phyloP scores from a whole-genome alignment of 2,797 vertebrate species.

The Notamacropus eugenii region DNA sequence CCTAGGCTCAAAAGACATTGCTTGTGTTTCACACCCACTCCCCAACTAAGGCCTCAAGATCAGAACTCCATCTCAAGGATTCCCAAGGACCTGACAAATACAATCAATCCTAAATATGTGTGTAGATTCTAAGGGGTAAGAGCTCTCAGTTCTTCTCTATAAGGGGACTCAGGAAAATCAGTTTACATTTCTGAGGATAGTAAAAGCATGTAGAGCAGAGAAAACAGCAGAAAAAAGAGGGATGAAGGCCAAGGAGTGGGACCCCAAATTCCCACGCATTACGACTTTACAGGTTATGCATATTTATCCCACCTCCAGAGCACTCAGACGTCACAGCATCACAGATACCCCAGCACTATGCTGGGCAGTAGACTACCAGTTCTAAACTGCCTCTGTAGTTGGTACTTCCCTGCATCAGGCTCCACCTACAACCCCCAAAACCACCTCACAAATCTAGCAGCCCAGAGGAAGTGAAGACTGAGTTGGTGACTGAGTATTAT shows the following conservation, averaged over 20 bases:
- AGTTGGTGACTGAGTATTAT: not conserved
- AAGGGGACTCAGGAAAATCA: not conserved
- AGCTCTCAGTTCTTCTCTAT: not conserved
- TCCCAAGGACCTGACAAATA: not conserved
- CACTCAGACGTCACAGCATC: not conserved
- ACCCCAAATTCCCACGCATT: not conserved
- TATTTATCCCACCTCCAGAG: not conserved
- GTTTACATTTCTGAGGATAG: not conserved
- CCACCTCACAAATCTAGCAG: not conserved
- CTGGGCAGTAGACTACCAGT: not conserved
- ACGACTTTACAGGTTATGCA: not conserved
- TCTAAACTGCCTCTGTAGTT: not conserved
- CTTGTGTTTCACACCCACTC: not conserved
- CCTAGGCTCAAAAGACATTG: not conserved
- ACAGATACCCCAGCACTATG: not conserved
- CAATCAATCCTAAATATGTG: not conserved
- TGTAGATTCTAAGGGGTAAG: not conserved
- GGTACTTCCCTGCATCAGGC: not conserved
- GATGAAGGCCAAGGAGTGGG: not conserved
- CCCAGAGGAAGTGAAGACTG: conserved; percentile 36
- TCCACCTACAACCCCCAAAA: conserved; percentile 41
- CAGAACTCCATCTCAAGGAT: not conserved
- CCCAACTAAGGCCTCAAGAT: not conserved
- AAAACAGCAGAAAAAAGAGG: not conserved
- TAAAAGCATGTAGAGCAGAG: not conserved